Conservation (phyloP, 2,888 invertebrate genomes). For the Podotricha telesiphe region DNA sequence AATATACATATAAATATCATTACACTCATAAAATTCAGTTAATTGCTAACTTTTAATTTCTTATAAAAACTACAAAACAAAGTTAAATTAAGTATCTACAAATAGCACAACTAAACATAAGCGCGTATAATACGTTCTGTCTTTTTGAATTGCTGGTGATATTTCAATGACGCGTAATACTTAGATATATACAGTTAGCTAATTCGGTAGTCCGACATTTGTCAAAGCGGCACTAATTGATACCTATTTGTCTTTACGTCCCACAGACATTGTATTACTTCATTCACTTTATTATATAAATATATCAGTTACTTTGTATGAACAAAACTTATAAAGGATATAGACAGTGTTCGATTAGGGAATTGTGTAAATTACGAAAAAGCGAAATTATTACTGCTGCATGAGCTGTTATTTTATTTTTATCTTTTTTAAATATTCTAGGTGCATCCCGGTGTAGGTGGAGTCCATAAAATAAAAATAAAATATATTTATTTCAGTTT, state of each 20-base stretch:
- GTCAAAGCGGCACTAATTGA: conserved; percentile 64
- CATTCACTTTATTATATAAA: conserved; percentile 34
- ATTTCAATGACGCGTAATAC: conserved; percentile 14
- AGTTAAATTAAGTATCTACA: neutral
- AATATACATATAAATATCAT: neutral
- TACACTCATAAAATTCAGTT: neutral
- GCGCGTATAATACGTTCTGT: neutral
- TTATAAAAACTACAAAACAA: neutral
- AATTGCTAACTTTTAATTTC: neutral
- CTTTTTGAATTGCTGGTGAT: conserved; percentile 16
- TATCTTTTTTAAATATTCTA: too few species aligned
- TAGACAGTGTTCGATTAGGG: too few species aligned
- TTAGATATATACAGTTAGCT: conserved; percentile 32
- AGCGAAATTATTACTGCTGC: neutral
- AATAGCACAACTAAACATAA: conserved; percentile 11
- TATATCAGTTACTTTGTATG: neutral
- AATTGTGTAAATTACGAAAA: too few species aligned
- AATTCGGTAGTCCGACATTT: conserved; percentile 41
- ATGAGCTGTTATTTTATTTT: too few species aligned
- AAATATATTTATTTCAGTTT: too few species aligned
- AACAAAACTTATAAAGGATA: neutral
- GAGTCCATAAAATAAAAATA: too few species aligned
- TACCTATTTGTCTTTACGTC: conserved; percentile 58
- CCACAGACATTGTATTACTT: conserved; percentile 14
- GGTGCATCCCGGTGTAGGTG: neutral